phyloP scores from a whole-genome alignment of 2,888 invertebrate genomes.

The Branchipolynoe longqiensis region DNA sequence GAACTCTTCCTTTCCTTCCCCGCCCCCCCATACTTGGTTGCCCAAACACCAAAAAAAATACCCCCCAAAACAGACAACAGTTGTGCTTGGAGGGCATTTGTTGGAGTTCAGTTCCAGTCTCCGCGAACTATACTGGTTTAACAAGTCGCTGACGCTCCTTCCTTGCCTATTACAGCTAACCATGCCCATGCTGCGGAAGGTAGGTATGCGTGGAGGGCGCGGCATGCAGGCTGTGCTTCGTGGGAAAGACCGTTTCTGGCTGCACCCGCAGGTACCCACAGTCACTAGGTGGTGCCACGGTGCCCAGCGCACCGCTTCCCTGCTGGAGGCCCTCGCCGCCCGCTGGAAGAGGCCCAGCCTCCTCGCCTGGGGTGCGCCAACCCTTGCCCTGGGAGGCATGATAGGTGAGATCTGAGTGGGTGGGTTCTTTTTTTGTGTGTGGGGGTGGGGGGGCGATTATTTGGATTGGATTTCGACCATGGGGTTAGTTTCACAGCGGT shows the following conservation, averaged over 20 bases:
- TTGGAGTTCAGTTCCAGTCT: too few relatives aligned
- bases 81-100: too few relatives aligned
- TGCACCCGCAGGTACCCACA: not conserved
- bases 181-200: constrained; percentile 12
- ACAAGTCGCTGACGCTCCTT: not conserved
- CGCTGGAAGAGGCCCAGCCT: not conserved
- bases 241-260: constrained; percentile 46
- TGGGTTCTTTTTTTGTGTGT: too few relatives aligned
- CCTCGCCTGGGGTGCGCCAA: constrained; percentile 35
- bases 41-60: not conserved
- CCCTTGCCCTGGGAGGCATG: constrained; percentile 46
- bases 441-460: too few relatives aligned
- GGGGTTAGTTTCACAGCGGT: too few relatives aligned
- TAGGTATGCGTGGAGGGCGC: constrained; percentile 10
- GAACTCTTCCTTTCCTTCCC: not conserved
- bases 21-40: not conserved
- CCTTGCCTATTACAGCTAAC: not conserved
- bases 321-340: not conserved
- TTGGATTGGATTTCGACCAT: too few relatives aligned
- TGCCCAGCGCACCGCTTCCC: not conserved
- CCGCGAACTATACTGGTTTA: not conserved
- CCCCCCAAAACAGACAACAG: not conserved
- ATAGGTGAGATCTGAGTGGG: too few relatives aligned
- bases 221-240: constrained; percentile 1
- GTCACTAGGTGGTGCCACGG: not conserved